Conservation (phyloP, 2,113 vertebrate genomes). For the Struthio camelus region DNA sequence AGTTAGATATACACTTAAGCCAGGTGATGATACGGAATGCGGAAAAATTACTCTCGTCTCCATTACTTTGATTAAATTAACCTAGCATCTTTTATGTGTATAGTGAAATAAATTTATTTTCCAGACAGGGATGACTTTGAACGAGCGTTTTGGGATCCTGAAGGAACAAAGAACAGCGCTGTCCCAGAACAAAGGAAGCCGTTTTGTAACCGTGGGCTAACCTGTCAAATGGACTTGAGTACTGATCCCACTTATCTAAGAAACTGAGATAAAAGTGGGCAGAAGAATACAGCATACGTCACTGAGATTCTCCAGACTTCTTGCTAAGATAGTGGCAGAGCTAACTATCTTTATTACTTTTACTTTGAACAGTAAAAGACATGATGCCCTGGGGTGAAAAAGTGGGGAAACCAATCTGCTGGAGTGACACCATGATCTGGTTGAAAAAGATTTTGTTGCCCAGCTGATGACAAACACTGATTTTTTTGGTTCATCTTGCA, state of each 20-base stretch:
- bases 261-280: constrained; percentile 42
- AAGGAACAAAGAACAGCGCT: constrained; percentile 86
- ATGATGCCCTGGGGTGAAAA: constrained; percentile 33
- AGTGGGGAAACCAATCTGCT: constrained; percentile 4
- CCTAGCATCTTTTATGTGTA: neutral
- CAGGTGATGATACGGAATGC: neutral
- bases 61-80: neutral
- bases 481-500: constrained; percentile 51
- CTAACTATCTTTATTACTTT: constrained; percentile 62
- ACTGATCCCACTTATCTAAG: constrained; percentile 20
- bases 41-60: neutral
- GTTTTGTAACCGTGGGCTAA: constrained; percentile 92
- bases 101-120: constrained; percentile 20
- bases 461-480: constrained; percentile 1
- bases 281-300: constrained; percentile 49
- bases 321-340: constrained; percentile 67
- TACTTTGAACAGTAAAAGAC: constrained; percentile 64
- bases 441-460: constrained; percentile 54
- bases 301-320: constrained; percentile 67
- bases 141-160: constrained; percentile 93
- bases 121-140: constrained; percentile 93
- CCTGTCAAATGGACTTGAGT: constrained; percentile 16
- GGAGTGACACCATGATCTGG: constrained; percentile 32
- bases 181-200: constrained; percentile 85
- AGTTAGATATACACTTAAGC: neutral